Conservation (phyloP, 2,888 invertebrate genomes). For the Gasteruption jaculator region DNA sequence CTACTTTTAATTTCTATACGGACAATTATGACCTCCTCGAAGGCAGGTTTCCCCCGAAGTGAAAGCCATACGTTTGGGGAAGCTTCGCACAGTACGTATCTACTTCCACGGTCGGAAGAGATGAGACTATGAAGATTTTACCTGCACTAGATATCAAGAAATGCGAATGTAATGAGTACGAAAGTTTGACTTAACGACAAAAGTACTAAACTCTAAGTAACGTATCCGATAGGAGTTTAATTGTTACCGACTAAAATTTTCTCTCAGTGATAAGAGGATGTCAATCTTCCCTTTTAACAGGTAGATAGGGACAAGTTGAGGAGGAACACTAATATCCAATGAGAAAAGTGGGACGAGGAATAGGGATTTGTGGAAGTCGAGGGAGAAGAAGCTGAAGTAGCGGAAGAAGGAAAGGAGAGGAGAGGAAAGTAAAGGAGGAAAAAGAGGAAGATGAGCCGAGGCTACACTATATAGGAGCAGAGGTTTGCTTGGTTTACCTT, state of each 20-base stretch:
- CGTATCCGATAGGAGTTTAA: constrained; percentile 34
- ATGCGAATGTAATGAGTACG: too few relatives aligned
- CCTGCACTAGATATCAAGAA: too few relatives aligned
- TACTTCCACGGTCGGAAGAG: too few relatives aligned
- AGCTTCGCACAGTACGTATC: too few relatives aligned
- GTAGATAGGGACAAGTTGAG: constrained; percentile 26
- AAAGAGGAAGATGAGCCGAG: constrained; percentile 6
- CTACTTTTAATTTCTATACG: too few relatives aligned
- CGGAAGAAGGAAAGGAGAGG: constrained; percentile 9
- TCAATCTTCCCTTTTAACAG: constrained; percentile 28
- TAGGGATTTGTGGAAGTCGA: constrained; percentile 18
- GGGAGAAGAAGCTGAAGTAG: constrained; percentile 18
- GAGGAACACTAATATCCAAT: constrained; percentile 25
- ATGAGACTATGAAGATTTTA: too few relatives aligned
- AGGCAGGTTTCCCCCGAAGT: too few relatives aligned
- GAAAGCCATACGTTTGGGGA: too few relatives aligned
- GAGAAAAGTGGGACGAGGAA: constrained; percentile 22
- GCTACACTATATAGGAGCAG: constrained; percentile 1
- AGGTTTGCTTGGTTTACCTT: constrained; percentile 31
- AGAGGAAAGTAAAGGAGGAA: constrained; percentile 9
- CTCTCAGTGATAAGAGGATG: constrained; percentile 31
- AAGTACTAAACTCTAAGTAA: constrained; percentile 27
- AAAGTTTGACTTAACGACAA: constrained; percentile 34
- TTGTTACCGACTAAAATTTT: constrained; percentile 35
- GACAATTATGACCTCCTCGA: too few relatives aligned